phyloP scores from a whole-genome alignment of 2,888 invertebrate genomes.

The Drosophila demipolita region DNA sequence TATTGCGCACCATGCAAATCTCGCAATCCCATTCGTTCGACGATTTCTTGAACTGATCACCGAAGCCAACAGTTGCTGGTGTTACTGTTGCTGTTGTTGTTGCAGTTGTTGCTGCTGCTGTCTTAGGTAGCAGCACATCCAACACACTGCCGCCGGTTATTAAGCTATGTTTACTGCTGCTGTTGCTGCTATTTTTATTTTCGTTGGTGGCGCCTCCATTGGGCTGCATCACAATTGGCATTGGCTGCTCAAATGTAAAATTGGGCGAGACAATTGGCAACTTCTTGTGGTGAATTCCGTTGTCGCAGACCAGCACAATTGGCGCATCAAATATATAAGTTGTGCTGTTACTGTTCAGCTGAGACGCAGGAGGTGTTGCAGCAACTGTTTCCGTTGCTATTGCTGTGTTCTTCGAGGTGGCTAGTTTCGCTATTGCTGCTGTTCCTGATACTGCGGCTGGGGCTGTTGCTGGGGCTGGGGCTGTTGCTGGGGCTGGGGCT shows the following conservation, averaged over 20 bases:
- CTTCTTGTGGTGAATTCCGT: neutral
- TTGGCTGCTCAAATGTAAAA: constrained; percentile 87
- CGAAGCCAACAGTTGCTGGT: constrained; percentile 55
- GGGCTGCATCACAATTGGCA: constrained; percentile 86
- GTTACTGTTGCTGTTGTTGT: neutral
- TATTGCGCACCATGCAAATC: constrained; percentile 88
- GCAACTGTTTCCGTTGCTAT: constrained; percentile 1
- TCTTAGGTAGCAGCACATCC: constrained; percentile 77
- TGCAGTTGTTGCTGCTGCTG: constrained; percentile 26
- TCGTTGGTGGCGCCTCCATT: constrained; percentile 57
- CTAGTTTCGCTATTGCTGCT: neutral
- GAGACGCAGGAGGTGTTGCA: constrained; percentile 1
- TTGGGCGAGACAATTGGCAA: constrained; percentile 84
- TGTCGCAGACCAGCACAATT: constrained; percentile 69
- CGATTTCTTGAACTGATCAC: constrained; percentile 86
- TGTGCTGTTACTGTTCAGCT: neutral
- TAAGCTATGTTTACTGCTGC: constrained; percentile 40
- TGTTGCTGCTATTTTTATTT: constrained; percentile 40
- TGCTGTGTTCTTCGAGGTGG: neutral
- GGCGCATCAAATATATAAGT: constrained; percentile 85
- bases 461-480: neutral
- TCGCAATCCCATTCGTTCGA: constrained; percentile 89
- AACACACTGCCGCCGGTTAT: constrained; percentile 83
- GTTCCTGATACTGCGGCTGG: neutral
- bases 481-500: neutral